phyloP scores from a whole-genome alignment of 2,113 vertebrate species.

The Phrynosoma blainvillii region DNA sequence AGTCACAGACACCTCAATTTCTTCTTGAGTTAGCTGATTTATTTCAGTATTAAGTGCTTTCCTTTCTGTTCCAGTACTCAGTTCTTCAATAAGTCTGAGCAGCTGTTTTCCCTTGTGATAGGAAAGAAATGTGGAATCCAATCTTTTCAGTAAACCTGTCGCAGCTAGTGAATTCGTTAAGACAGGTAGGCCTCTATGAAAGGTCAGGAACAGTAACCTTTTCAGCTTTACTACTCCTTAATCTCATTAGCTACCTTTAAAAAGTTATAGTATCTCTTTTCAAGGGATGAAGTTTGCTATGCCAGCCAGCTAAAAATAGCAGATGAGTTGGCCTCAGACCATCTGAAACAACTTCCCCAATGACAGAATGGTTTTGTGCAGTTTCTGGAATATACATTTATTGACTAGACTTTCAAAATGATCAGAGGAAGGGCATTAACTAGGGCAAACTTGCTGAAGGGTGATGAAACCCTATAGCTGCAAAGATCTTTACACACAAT shows the following conservation, averaged over 20 bases:
- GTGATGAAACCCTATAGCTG: conserved; percentile 9
- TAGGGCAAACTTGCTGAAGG: conserved; percentile 21
- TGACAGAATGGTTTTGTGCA: conserved; percentile 16
- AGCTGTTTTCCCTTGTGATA: conserved; percentile 22
- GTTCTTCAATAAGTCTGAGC: conserved; percentile 23
- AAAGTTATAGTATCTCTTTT: conserved; percentile 43
- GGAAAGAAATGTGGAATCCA: conserved; percentile 34
- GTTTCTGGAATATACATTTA: conserved; percentile 35
- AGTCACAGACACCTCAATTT: conserved; percentile 6
- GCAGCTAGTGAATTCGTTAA: conserved; percentile 34
- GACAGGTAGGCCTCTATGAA: conserved; percentile 19
- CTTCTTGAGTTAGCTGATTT: conserved; percentile 11
- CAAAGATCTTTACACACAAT: conserved; percentile 32
- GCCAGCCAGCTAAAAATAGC: conserved; percentile 38
- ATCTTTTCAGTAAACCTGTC: conserved; percentile 26
- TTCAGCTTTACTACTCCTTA: conserved; percentile 47
- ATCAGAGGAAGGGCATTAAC: conserved; percentile 19
- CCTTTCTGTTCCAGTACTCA: background rate
- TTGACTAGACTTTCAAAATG: conserved; percentile 42
- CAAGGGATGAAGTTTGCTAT: conserved; percentile 2
- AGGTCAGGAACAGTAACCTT: conserved; percentile 51
- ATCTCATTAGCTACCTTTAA: conserved; percentile 49
- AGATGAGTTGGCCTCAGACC: conserved; percentile 14
- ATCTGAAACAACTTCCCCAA: conserved; percentile 36
- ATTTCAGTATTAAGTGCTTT: background rate